A percentile compares a stretch with the other conserved stretches of the same genome.
These are phyloP conservation scores for Idaea aversata DNA, from an alignment of 2,888 invertebrate genomes.

Conservation along the genomic window DNA sequence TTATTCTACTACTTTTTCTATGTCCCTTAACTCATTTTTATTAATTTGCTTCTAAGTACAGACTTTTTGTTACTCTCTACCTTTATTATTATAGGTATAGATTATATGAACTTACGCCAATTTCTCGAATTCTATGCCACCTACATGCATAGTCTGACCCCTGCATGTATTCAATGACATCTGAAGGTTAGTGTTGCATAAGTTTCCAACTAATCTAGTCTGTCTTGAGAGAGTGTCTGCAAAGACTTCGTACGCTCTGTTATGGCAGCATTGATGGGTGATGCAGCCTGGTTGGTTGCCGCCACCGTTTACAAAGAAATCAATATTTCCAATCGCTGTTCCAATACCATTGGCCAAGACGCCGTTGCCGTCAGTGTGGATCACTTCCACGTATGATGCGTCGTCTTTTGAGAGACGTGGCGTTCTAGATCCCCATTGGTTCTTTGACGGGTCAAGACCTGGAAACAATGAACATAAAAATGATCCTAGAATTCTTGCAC, in stretches of 20 bases:
- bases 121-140: slow-evolving; percentile 43
- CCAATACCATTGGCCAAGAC: slow-evolving; percentile 80
- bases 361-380: slow-evolving; percentile 56
- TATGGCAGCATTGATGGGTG: slow-evolving; percentile 46
- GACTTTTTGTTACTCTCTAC: no score
- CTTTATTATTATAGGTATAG: slow-evolving; percentile 4
- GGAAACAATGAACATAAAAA: slow-evolving; percentile 4
- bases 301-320: slow-evolving; percentile 94
- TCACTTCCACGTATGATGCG: slow-evolving; percentile 59
- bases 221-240: slow-evolving; percentile 42
- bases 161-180: slow-evolving; percentile 43
- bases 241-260: slow-evolving; percentile 51
- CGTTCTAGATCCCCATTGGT: slow-evolving; percentile 41
- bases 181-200: slow-evolving; percentile 38
- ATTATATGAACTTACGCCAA: slow-evolving; percentile 38
- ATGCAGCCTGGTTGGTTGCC: slow-evolving; percentile 79
- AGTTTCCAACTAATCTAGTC: slow-evolving; percentile 36
- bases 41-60: no score
- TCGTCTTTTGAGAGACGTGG: slow-evolving; percentile 39
- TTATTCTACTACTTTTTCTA: no score
- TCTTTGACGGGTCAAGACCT: slow-evolving; percentile 55
- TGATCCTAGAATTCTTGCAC: neutral
- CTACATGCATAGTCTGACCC: slow-evolving; percentile 39
- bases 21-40: no score
- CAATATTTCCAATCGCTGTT: slow-evolving; percentile 88